phyloP scores from a whole-genome alignment of 37 sponge, comb jelly and placozoan species.

The Aplysina aerophoba region DNA sequence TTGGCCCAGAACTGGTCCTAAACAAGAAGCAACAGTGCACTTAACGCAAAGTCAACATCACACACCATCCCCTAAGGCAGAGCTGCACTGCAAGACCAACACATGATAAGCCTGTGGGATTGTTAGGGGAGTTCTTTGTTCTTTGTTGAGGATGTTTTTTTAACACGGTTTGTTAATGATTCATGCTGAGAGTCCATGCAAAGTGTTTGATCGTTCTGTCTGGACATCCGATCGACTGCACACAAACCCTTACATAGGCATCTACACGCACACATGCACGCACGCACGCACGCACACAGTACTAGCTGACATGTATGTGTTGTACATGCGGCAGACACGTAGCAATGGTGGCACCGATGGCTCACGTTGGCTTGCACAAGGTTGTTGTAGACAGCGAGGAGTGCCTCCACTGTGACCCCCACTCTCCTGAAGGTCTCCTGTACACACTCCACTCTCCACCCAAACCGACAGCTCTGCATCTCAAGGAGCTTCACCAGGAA shows the following conservation, averaged over 20 bases:
- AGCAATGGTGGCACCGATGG: not conserved
- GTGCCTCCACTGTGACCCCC: slow-evolving; percentile 57
- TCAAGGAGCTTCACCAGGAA: slow-evolving; percentile 71
- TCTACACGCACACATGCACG: not conserved
- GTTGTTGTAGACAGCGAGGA: slow-evolving; percentile 70
- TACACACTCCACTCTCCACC: slow-evolving; percentile 56
- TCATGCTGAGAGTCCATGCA: too few species aligned
- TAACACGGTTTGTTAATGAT: too few species aligned
- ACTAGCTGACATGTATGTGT: not conserved
- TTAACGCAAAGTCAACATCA: slow-evolving; percentile 37
- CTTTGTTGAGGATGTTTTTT: too few species aligned
- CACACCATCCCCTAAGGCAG: too few species aligned
- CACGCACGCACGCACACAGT: slow-evolving; percentile 30
- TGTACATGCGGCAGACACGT: not conserved
- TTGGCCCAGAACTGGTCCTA: slow-evolving; percentile 17
- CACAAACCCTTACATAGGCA: not conserved
- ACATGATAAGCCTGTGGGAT: too few species aligned
- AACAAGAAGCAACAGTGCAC: not conserved
- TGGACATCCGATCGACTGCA: not conserved
- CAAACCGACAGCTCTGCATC: slow-evolving; percentile 60
- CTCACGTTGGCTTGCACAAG: slow-evolving; percentile 74
- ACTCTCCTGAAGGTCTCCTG: slow-evolving; percentile 50
- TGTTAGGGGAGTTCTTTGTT: too few species aligned
- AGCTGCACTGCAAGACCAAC: too few species aligned
- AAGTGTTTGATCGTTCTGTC: too few species aligned